phyloP scores from a whole-genome alignment of 1,140 invertebrate species.

The Ridgeia piscesae region DNA sequence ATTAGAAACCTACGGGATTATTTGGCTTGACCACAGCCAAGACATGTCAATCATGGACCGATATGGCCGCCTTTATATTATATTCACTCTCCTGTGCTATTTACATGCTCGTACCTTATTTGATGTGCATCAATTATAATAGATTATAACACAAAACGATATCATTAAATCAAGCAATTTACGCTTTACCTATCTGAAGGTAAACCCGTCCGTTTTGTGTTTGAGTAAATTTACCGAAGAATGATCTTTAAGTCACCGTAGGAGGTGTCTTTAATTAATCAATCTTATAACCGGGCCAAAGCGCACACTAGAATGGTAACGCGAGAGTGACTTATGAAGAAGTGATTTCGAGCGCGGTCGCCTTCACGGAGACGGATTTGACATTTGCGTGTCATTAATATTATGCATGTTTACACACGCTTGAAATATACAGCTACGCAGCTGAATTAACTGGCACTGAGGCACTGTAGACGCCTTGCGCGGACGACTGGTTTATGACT shows the following conservation, averaged over 20 bases:
- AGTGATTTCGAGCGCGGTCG: background rate
- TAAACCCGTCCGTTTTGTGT: background rate
- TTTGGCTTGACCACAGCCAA: too few relatives aligned
- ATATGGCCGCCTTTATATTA: too few relatives aligned
- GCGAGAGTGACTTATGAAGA: background rate
- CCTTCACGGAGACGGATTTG: background rate
- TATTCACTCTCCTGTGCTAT: too few relatives aligned
- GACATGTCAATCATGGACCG: too few relatives aligned
- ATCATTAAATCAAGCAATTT: background rate
- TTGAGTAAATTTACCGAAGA: background rate
- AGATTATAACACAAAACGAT: too few relatives aligned
- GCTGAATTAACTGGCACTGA: background rate
- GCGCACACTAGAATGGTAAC: background rate
- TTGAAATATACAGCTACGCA: background rate
- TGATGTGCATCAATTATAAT: too few relatives aligned
- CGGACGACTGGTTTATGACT: background rate
- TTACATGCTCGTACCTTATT: too few relatives aligned
- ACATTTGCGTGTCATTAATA: background rate
- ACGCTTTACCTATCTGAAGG: background rate
- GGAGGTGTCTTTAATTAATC: background rate
- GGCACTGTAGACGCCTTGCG: background rate
- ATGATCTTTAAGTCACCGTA: background rate
- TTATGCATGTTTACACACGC: background rate
- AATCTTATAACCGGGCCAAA: background rate
- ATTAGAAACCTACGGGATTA: too few relatives aligned